Base-by-base conservation (phyloP, 2,113 vertebrate genomes). In the Machaerirhynchus nigripectus region DNA sequence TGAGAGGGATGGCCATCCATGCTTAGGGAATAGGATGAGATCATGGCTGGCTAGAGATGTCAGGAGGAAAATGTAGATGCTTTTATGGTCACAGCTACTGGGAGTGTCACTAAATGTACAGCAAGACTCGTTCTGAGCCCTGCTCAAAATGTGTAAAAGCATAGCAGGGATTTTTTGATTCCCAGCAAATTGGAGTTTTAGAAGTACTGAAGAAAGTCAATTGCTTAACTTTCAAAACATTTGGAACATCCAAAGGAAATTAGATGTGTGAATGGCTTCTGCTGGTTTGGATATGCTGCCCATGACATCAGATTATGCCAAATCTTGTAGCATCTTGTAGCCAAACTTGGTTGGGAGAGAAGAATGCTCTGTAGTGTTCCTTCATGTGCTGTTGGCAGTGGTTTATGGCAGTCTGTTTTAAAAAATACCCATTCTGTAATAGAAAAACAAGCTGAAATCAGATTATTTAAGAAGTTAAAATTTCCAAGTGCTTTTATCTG, bases 291-390 rank as follows among this genome's bases (percentile, higher is more conserved):
- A 26, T 27, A 2, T 47, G 63, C 33, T 92, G 50, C 40, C 13
- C 3, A 0, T 50, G 44, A 30, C 8, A 47, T 28, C 18, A 26
- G 15, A 21, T 65, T 13, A 14, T 42, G 40, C n/a, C 84, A 47
- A 31, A 64, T 44, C 42, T 42, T 0, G 0, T 46, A 70, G 35
- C 26, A 56, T 52, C 20, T 70, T 57, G 15, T 37, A 68, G 50
- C 11, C 47, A 74, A 0, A 56, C 46, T 49, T 77, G 33, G 7
- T 19, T 5, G 1, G 50, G 44, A 90, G 69, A 42, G 23, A 22
- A 15, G 18, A 84, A 17, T 2, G 1, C 15, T 76, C 10, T 57
- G 31, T n/a, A 11, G 21, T 9, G 4, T 57, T 90, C 20, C 10
- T 73, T 65, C 19, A 28, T 37, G 46, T 23, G 50, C 49, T 52